Base-by-base conservation (phyloP, 2,113 vertebrate genomes). In the Glareola pratincola region DNA sequence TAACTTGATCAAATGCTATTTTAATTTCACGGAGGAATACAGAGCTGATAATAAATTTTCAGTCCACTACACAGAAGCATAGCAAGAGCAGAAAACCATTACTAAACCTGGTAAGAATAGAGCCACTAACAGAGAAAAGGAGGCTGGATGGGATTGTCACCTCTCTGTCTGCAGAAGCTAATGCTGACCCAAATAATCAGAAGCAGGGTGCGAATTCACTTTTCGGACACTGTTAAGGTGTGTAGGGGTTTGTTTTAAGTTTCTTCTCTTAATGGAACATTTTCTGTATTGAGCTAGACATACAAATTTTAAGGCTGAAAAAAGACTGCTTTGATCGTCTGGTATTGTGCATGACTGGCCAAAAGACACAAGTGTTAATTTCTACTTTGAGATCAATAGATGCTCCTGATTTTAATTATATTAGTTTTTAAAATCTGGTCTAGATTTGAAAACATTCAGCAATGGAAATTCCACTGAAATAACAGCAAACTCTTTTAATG, bases 201-300 rank as follows among this genome's bases (percentile, higher is more conserved):
- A 93, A 80, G 36, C 77, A 57, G 92, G 54, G 72, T 94, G 72
- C 59, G 96, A 94, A 97, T 92, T 92, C 94, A 85, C 60, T 93
- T 96, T 97, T 96, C 9, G 14, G 92, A 88, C 51, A 83, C 51
- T 43, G 50, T 66, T 71, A 91, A 74, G 20, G 48, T 91, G 88
- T 95, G 22, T 93, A 95, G 60, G 10, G 81, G 41, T 94, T 92
- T 73, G 32, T n/a, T 95, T 91, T 88, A 92, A 92, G 59, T 92
- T 90, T 45, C 29, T 75, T 62, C 54, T 73, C 60, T 89, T 67
- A 81, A 68, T 60, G n/a, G 37, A 66, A n/a, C 36, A 67, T 90
- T 76, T 88, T 88, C 64, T 63, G 29, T 69, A 43, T 37, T 92
- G 54, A 74, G n/a, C 8, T 78, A 72, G 51, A 84, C 29, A 19